Percentiles rank a stretch among this genome's conserved stretches.
These are phyloP conservation scores for Acanthiza pusilla DNA, from an alignment of 2,797 vertebrate genomes.

Conservation along the genomic window DNA sequence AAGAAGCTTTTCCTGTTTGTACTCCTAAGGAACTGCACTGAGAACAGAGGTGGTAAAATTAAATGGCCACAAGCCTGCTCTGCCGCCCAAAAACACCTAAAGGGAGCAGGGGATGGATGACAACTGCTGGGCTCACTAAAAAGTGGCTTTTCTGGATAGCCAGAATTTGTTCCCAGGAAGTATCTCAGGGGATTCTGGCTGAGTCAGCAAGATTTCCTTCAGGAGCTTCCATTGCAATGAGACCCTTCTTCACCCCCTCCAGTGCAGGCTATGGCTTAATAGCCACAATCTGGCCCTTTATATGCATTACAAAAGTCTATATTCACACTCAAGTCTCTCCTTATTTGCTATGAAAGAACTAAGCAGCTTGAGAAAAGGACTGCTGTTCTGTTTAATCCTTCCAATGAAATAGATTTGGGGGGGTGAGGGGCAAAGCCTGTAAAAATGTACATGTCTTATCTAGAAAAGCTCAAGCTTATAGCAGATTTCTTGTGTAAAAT, in stretches of 20 bases:
- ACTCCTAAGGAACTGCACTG: background rate
- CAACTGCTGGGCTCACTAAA: background rate
- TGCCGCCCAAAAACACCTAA: background rate
- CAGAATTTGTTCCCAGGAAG: constrained; percentile 19
- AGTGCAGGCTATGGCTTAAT: constrained; percentile 66
- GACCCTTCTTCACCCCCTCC: constrained; percentile 62
- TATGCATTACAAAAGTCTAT: constrained; percentile 70
- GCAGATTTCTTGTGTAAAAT: background rate
- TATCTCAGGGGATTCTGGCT: constrained; percentile 27
- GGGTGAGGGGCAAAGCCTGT: constrained; percentile 6
- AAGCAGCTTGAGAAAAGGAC: constrained; percentile 68
- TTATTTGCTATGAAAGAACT: constrained; percentile 66
- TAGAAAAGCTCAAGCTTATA: background rate
- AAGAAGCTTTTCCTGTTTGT: background rate
- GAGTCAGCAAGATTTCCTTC: constrained; percentile 67
- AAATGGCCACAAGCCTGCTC: background rate
- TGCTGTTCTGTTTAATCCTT: constrained; percentile 66
- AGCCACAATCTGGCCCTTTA: constrained; percentile 70
- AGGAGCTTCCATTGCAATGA: constrained; percentile 49
- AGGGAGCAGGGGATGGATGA: background rate
- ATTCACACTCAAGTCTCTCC: constrained; percentile 66
- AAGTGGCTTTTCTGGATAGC: background rate
- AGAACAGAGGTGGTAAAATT: background rate
- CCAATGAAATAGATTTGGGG: constrained; percentile 26
- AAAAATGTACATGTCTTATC: constrained; percentile 35